A percentile compares a stretch with the other conserved stretches of the same genome.
Evolutionary conservation across 2,113 vertebrate genomes (phyloP).

Genomic region (Antechinus flavipes): DNA sequence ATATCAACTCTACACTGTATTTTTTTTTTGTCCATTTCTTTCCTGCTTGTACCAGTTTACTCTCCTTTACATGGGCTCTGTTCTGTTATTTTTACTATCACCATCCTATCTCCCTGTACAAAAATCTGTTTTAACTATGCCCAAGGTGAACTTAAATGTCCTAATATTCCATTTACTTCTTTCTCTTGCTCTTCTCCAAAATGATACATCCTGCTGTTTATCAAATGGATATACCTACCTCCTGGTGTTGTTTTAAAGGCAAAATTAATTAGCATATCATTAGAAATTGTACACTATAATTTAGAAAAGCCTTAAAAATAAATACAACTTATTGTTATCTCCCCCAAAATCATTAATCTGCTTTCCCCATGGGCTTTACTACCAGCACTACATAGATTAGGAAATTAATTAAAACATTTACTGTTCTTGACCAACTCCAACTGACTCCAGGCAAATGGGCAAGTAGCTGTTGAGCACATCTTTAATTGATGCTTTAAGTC

Average conservation of each 20-base stretch:
- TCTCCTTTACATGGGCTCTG: not conserved
- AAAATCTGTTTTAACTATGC: not conserved
- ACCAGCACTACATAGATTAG: conserved; percentile 46
- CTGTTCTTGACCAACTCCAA: conserved; percentile 10
- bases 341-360: not conserved
- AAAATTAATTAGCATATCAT: not conserved
- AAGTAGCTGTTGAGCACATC: not conserved
- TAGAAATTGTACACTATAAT: not conserved
- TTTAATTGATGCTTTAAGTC: not conserved
- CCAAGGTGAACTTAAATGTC: not conserved
- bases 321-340: not conserved
- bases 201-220: not conserved
- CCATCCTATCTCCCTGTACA: not conserved
- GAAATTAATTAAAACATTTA: conserved; percentile 52
- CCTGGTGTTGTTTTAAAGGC: not conserved
- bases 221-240: not conserved
- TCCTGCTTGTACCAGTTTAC: not conserved
- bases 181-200: not conserved
- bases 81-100: not conserved
- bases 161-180: not conserved
- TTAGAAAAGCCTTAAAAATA: not conserved
- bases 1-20: not conserved
- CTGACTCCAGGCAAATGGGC: conserved; percentile 38
- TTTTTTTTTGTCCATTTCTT: not conserved
- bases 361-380: conserved; percentile 1